These are phyloP conservation scores for Gastracanthus pulcherrimus DNA, from an alignment of 2,888 invertebrate genomes.

Conservation along the genomic window DNA sequence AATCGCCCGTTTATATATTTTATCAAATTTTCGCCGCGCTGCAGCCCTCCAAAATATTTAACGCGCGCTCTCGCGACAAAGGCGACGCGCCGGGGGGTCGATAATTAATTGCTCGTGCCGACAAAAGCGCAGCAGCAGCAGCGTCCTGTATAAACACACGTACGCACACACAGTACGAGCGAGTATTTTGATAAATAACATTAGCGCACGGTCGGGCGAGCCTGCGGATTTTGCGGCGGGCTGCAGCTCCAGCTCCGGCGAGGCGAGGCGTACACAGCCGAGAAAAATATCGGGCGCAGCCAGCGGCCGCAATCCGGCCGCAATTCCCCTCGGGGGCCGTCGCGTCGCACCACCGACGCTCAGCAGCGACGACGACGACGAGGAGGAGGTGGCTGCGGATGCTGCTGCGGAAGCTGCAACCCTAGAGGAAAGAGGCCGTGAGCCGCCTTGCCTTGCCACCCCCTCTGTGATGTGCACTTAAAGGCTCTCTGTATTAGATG, in stretches of 20 bases:
- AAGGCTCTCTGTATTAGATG: too few species aligned
- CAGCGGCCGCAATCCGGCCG: conserved; percentile 3
- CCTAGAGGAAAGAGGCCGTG: too few species aligned
- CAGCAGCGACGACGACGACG: conserved; percentile 13
- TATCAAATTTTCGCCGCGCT: neutral
- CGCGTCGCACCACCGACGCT: too few species aligned
- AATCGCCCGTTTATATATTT: neutral
- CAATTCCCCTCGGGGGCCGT: conserved; percentile 37
- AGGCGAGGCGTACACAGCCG: neutral
- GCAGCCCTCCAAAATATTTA: conserved; percentile 9
- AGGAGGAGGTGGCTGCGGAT: conserved; percentile 10
- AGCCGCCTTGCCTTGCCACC: too few species aligned
- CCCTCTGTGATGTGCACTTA: too few species aligned
- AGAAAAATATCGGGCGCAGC: conserved; percentile 24
- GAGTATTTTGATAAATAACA: conserved; percentile 47
- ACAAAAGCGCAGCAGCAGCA: neutral
- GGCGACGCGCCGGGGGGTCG: neutral
- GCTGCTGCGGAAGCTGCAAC: too few species aligned
- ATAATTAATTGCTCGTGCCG: conserved; percentile 44
- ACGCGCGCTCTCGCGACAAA: neutral
- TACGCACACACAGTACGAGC: neutral
- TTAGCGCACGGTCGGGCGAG: conserved; percentile 25
- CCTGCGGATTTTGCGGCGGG: conserved; percentile 25
- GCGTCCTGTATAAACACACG: neutral
- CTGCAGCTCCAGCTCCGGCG: neutral